A percentile compares a stretch with the other conserved stretches of the same genome.
Conservation (phyloP, 2,113 vertebrate genomes). For the Dicentrarchus labrax region DNA sequence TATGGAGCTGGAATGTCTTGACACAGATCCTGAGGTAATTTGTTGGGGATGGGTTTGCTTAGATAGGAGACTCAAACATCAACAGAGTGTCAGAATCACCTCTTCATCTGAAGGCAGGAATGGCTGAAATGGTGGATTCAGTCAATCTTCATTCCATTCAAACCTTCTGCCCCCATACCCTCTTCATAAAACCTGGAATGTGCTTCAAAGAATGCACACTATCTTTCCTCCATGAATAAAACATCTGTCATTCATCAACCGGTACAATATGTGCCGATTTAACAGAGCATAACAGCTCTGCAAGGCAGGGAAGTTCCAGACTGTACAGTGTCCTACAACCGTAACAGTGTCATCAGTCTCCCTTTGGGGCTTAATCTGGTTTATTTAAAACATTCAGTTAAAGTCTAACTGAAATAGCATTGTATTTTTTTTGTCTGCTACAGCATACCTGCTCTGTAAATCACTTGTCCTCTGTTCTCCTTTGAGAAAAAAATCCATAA, state of each 20-base stretch:
- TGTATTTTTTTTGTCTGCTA: background rate
- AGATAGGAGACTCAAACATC: conserved; percentile 57
- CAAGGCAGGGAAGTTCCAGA: conserved; percentile 47
- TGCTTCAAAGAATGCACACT: conserved; percentile 79
- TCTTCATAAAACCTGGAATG: conserved; percentile 85
- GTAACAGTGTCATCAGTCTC: conserved; percentile 35
- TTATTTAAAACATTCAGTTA: conserved; percentile 33
- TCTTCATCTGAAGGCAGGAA: conserved; percentile 64
- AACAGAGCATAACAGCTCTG: conserved; percentile 63
- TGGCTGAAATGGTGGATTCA: conserved; percentile 67
- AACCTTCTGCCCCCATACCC: conserved; percentile 60
- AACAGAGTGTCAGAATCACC: conserved; percentile 68
- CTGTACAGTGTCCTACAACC: conserved; percentile 43
- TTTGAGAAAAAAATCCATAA: background rate
- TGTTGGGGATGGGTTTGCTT: conserved; percentile 42
- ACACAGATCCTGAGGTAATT: conserved; percentile 39
- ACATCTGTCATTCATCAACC: conserved; percentile 82
- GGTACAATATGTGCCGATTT: conserved; percentile 75
- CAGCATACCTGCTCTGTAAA: background rate
- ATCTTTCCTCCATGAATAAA: conserved; percentile 80
- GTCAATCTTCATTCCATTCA: conserved; percentile 72
- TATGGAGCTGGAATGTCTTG: conserved; percentile 12
- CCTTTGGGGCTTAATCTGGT: conserved; percentile 27
- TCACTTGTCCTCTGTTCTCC: background rate
- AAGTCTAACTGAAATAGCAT: background rate